A percentile compares a stretch with the other conserved stretches of the same genome.
Conservation (phyloP, 53 echinoderm and acorn worm genomes). For the Actinopyga echinites region DNA sequence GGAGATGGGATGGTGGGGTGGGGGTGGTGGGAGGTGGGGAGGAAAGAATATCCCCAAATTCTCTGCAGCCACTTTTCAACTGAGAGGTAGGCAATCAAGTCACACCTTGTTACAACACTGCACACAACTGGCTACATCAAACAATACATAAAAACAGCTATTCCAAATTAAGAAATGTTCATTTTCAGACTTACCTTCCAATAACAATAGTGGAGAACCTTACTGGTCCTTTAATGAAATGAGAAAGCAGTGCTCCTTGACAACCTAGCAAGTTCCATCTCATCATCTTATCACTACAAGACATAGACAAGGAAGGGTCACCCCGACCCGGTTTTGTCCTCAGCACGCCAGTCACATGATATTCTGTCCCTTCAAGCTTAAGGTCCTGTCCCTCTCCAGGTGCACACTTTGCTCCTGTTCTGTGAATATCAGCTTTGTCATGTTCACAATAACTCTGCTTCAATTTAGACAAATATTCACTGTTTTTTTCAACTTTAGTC, state of each 20-base stretch:
- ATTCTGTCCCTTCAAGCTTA: constrained; percentile 46
- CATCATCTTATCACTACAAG: constrained; percentile 96
- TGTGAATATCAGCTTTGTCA: constrained; percentile 56
- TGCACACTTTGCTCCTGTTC: constrained; percentile 94
- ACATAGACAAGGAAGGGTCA: constrained; percentile 81
- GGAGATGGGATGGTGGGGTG: not conserved
- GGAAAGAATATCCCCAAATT: too few relatives aligned
- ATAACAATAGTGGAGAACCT: constrained; percentile 66
- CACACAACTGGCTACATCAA: not conserved
- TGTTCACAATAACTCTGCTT: not conserved
- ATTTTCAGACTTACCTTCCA: constrained; percentile 63
- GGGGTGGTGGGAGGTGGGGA: not conserved
- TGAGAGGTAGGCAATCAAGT: too few relatives aligned
- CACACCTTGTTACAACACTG: not conserved
- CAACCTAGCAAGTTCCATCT: constrained; percentile 83
- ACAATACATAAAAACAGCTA: too few relatives aligned
- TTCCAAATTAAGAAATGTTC: too few relatives aligned
- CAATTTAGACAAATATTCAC: not conserved
- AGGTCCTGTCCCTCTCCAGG: constrained; percentile 75
- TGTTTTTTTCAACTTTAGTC: too few relatives aligned
- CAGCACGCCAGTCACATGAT: constrained; percentile 75
- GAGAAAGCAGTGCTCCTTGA: constrained; percentile 96
- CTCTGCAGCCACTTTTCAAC: too few relatives aligned
- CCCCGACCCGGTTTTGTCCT: constrained; percentile 93
- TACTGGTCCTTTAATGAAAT: constrained; percentile 73